Evolutionary conservation across 1,140 invertebrate genomes (phyloP).

Genomic region (Hyphantria cunea): DNA sequence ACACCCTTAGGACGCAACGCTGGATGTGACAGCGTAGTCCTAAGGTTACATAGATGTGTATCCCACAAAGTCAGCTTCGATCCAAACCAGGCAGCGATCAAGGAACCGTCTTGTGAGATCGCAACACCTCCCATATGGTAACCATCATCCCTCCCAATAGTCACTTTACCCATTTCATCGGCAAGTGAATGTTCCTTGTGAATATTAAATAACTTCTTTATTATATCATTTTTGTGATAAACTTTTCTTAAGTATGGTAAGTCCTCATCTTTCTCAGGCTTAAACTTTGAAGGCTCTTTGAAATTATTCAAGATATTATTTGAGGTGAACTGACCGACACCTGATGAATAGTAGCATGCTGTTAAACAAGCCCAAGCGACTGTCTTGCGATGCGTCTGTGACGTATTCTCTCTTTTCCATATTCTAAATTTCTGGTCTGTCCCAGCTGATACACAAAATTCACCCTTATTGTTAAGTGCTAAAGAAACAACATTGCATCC

Average conservation of each 20-base stretch:
- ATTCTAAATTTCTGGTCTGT: constrained; percentile 69
- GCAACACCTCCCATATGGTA: constrained; percentile 66
- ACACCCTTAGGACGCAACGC: constrained; percentile 67
- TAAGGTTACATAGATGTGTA: constrained; percentile 61
- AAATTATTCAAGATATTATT: constrained; percentile 57
- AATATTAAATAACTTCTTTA: constrained; percentile 59
- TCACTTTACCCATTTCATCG: constrained; percentile 17
- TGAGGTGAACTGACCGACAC: constrained; percentile 51
- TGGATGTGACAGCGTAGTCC: constrained; percentile 59
- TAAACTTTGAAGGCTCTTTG: constrained; percentile 48
- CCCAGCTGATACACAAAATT: constrained; percentile 68
- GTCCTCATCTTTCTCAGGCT: constrained; percentile 33
- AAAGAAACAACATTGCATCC: constrained; percentile 67
- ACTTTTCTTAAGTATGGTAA: constrained; percentile 50
- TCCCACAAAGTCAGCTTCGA: constrained; percentile 76
- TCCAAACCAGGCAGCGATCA: constrained; percentile 79
- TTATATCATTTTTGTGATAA: constrained; percentile 46
- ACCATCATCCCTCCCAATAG: constrained; percentile 34
- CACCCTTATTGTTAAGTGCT: constrained; percentile 56
- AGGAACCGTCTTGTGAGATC: constrained; percentile 74
- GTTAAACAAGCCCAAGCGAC: constrained; percentile 60
- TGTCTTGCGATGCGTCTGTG: constrained; percentile 41
- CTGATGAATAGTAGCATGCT: constrained; percentile 73
- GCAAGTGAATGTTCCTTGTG: constrained; percentile 50
- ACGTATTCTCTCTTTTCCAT: constrained; percentile 55